Conservation (phyloP, 2,888 invertebrate species). For the Noctuana brunneofusca region DNA sequence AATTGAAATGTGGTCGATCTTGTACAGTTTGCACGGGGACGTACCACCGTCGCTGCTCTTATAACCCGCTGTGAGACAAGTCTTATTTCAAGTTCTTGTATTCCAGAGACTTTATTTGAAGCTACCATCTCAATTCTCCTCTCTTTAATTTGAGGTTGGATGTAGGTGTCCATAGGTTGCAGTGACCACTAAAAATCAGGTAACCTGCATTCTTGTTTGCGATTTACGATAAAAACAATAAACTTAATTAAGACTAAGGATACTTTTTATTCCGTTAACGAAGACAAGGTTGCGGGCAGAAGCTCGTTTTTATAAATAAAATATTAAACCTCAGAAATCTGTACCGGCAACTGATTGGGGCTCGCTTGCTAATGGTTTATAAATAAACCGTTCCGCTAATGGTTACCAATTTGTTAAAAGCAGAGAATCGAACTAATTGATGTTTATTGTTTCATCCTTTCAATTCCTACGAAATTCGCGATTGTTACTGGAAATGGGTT, state of each 20-base stretch:
- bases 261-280: neutral
- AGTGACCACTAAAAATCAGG: too few relatives aligned
- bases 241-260: neutral
- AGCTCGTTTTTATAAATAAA: neutral
- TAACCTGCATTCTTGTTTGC: too few relatives aligned
- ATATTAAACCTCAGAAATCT: slow-evolving; percentile 21
- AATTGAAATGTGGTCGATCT: too few relatives aligned
- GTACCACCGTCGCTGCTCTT: too few relatives aligned
- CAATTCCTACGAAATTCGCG: slow-evolving; percentile 28
- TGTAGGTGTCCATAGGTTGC: too few relatives aligned
- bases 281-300: neutral
- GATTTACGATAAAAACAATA: too few relatives aligned
- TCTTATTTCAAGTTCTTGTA: too few relatives aligned
- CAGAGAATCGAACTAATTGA: slow-evolving; percentile 61
- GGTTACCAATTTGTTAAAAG: slow-evolving; percentile 61
- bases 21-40: too few relatives aligned
- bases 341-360: slow-evolving; percentile 32
- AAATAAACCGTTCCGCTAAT: slow-evolving; percentile 70
- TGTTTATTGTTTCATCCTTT: slow-evolving; percentile 41
- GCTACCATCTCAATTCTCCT: too few relatives aligned
- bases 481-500: slow-evolving; percentile 4
- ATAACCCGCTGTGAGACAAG: too few relatives aligned
- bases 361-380: slow-evolving; percentile 67
- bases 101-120: too few relatives aligned
- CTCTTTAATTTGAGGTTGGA: too few relatives aligned